phyloP scores from a whole-genome alignment of 2,888 invertebrate species.

The Melinopterus prodromus region DNA sequence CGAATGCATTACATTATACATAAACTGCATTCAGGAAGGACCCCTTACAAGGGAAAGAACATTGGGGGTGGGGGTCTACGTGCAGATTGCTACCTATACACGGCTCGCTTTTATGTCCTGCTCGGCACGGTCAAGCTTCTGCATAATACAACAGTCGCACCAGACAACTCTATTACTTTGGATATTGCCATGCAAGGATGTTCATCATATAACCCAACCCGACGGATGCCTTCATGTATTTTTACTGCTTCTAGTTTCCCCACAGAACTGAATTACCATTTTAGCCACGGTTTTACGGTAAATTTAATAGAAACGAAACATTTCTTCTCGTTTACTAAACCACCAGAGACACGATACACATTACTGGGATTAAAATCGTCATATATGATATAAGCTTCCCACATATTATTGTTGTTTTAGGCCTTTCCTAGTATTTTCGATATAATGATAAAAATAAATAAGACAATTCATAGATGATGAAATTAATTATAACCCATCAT shows the following conservation, averaged over 20 bases:
- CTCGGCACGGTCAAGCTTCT: constrained; percentile 44
- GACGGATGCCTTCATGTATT: background rate
- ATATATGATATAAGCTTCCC: too few relatives aligned
- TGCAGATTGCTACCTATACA: constrained; percentile 12
- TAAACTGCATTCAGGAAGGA: constrained; percentile 44
- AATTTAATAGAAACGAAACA: too few relatives aligned
- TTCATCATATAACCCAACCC: background rate
- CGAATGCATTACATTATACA: constrained; percentile 48
- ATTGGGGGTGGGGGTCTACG: constrained; percentile 14
- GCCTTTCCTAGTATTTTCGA: too few relatives aligned
- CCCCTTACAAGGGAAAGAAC: constrained; percentile 32
- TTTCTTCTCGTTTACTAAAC: too few relatives aligned
- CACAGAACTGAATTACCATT: background rate
- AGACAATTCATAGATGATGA: too few relatives aligned
- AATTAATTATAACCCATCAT: too few relatives aligned
- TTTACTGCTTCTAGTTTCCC: background rate
- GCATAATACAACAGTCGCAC: constrained; percentile 45
- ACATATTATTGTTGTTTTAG: too few relatives aligned
- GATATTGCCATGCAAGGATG: constrained; percentile 6
- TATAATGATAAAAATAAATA: too few relatives aligned
- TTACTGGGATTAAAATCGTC: too few relatives aligned
- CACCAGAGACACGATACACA: too few relatives aligned
- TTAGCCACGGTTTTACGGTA: too few relatives aligned
- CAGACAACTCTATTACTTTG: constrained; percentile 32
- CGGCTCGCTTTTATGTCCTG: constrained; percentile 15